Evolutionary conservation across 2,797 vertebrate species (phyloP), one percentile per base, ranked within the genome.

Genomic region (Phaenicophaeus curvirostris): DNA sequence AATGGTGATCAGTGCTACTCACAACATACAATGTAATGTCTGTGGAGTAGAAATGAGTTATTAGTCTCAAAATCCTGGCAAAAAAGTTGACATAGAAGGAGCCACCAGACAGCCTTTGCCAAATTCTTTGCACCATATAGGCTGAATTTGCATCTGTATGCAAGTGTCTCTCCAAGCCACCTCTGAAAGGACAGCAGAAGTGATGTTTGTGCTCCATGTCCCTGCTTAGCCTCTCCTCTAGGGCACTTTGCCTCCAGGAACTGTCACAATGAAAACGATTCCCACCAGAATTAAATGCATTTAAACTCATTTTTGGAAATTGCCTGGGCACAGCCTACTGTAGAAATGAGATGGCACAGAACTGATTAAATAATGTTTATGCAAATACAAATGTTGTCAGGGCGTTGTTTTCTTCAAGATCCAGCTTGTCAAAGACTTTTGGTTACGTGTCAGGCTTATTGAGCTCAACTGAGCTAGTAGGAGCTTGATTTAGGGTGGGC

Each of bases 311-410:
- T 96, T 96, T 87, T 94, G 85, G 89, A 92, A 91, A 61, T 39
- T 92, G 91, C 6, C 83, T 91, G 93, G 93, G 82, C 93, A 93
- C 85, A 91, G 94, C 91, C 90, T 88, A 10, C 85, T 20, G 63
- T 16, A 93, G 85, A 92, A 94, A 95, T 65, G 83, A 97, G 97
- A 95, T 95, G 95, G 90, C 91, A 90, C 92, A 74, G 94, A 93
- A 23, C 79, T 71, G 91, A 96, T 95, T 96, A 88, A 94, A 95
- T 88, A 87, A 91, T 83, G 58, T 88, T 93, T 92, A 96, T 95
- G 84, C 89, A 96, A 94, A 73, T 84, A 73, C 68, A 54, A 46
- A 93, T 79, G 84, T 74, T 91, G 86, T 95, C 85, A 91, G 87
- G 50, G 73, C 66, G 87, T 87, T 74, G 90, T 94, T 96, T 91